Percentiles rank a stretch among this genome's conserved stretches.
These are phyloP conservation scores for Cosmia pyralina DNA, from an alignment of 2,888 invertebrate genomes.

Conservation along the genomic window DNA sequence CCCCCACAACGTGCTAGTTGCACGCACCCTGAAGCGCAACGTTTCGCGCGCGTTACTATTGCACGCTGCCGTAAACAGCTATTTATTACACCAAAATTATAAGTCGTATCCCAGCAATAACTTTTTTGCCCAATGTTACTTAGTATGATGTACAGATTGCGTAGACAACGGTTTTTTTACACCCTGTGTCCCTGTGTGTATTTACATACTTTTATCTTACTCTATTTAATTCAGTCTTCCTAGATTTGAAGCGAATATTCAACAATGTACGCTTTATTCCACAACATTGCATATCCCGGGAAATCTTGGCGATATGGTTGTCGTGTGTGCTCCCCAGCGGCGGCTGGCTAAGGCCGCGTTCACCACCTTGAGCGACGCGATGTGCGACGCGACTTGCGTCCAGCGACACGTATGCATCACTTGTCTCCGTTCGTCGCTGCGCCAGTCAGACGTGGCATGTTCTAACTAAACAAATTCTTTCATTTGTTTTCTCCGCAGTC, in stretches of 20 bases:
- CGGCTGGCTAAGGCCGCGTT: constrained; percentile 1
- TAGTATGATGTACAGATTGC: neutral
- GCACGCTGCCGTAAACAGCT: neutral
- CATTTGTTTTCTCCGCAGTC: neutral
- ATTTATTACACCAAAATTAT: neutral
- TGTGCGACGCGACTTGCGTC: neutral
- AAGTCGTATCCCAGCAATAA: neutral
- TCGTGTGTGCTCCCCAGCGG: constrained; percentile 19
- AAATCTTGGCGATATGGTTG: constrained; percentile 33
- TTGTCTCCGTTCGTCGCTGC: neutral
- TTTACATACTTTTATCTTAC: neutral
- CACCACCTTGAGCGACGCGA: neutral
- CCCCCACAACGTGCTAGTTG: too few species aligned
- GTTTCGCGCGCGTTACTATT: neutral
- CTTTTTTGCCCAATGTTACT: neutral
- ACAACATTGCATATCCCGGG: constrained; percentile 36
- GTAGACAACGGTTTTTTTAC: neutral
- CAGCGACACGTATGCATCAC: too few species aligned
- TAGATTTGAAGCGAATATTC: constrained; percentile 11
- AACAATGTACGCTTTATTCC: constrained; percentile 17
- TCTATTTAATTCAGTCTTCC: constrained; percentile 5
- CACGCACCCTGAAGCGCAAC: neutral
- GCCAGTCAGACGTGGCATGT: neutral
- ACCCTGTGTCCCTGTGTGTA: neutral
- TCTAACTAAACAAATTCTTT: neutral